Evolutionary conservation across 2,113 vertebrate genomes (phyloP).

Genomic region (Carassius auratus): DNA sequence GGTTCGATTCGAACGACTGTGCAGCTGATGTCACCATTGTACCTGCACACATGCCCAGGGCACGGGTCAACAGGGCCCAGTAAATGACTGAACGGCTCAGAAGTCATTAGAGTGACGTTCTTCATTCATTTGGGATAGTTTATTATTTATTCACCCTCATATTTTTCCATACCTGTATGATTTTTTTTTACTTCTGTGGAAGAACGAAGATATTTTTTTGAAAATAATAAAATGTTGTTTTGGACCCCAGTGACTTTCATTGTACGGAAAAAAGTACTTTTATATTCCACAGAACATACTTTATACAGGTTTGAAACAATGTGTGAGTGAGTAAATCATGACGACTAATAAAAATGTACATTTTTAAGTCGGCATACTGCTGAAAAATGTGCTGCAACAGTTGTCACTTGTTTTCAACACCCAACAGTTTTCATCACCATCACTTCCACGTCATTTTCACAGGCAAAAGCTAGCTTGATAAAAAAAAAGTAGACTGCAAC

Average conservation of each 20-base stretch:
- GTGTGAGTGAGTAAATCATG: not conserved
- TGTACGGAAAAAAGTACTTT: not conserved
- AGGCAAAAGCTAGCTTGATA: not conserved
- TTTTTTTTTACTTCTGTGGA: not conserved
- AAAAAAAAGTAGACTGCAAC: not conserved
- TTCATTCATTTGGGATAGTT: not conserved
- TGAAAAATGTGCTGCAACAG: not conserved
- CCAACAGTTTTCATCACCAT: not conserved
- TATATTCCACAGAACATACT: not conserved
- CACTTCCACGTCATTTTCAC: not conserved
- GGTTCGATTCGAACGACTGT: conserved; percentile 74
- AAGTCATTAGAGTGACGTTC: not conserved
- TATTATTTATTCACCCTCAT: not conserved
- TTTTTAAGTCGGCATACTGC: not conserved
- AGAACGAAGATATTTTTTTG: not conserved
- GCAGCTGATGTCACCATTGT: conserved; percentile 52
- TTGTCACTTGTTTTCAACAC: not conserved
- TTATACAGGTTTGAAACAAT: not conserved
- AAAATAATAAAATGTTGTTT: not conserved
- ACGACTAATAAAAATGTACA: not conserved
- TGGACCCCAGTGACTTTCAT: not conserved
- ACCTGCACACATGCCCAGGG: conserved; percentile 59
- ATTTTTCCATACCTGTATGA: not conserved
- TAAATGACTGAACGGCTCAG: not conserved
- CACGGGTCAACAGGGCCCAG: conserved; percentile 37